Evolutionary conservation across 2,888 invertebrate species (phyloP), one percentile per base, ranked within the genome.

Genomic region (Lomographa bimaculata): DNA sequence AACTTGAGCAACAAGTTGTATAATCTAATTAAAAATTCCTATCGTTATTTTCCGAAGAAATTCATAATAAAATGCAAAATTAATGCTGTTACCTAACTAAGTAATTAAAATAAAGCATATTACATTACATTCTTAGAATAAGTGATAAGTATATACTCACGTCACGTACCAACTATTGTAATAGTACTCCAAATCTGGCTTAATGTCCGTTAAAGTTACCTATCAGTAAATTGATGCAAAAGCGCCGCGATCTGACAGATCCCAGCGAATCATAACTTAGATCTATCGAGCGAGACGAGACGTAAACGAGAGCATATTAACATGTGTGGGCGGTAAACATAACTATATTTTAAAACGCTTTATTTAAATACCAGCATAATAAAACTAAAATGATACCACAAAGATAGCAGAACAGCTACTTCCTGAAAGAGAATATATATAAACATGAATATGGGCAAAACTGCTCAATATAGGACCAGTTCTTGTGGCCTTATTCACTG

Each of bases 151-250:
- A 11, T 30, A 24, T n/a, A 9, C 9, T 40, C 7, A 21, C 11
- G 32, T 27, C 12, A 27, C 7, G 39, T 17, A 6, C 40, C 36
- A 36, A 36, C 2, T 14, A 4, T 14, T 2, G 14, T 14, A 3
- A 3, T 14, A 2, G 14, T 14, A 14, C 4, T 14, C n/a, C n/a
- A n/a, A n/a, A 29, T 27, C 23, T n/a, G 27, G 40, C 21, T 25
- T 41, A 0, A 24, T 39, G 26, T 40, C 16, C 9, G 34, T 3
- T 29, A 19, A 14, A 32, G 32, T 24, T n/a, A n/a, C 24, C 3
- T 29, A 49, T 46, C 37, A 27, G 36, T 28, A 12, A 12, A 26
- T 32, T 20, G 43, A 46, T 46, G 44, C 32, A 46, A 44, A 39
- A 28, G 38, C 19, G 21, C 45, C 45, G 42, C 45, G 9, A 42